Evolutionary conservation across 2,797 vertebrate genomes (phyloP).

Genomic region (Cephalopachus bancanus): DNA sequence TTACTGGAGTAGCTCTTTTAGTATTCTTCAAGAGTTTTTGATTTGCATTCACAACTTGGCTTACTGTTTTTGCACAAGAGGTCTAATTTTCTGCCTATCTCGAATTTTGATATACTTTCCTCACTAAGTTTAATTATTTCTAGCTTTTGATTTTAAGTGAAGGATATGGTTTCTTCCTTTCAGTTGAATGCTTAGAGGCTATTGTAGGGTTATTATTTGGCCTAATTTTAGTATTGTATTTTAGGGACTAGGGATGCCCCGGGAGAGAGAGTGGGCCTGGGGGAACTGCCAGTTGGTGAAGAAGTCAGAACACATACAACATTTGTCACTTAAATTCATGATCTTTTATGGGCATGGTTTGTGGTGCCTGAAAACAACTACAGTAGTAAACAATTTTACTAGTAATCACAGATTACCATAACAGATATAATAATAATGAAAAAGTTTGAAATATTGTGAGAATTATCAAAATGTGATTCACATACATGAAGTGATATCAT

Average conservation of each 20-base stretch:
- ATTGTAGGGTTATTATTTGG: not conserved
- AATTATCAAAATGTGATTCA: not conserved
- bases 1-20: not conserved
- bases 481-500: not conserved
- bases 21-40: not conserved
- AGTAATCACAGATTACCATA: not conserved
- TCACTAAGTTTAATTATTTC: not conserved
- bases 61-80: not conserved
- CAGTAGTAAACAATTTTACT: not conserved
- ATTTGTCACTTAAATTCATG: not conserved
- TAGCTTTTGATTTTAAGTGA: not conserved
- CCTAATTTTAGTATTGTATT: not conserved
- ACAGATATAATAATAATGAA: not conserved
- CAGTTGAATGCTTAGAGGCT: not conserved
- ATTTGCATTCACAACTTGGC: not conserved
- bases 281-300: not conserved
- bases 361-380: not conserved
- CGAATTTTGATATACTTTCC: not conserved
- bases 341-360: not conserved
- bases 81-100: not conserved
- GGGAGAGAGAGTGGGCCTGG: not conserved
- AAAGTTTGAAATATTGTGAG: not conserved
- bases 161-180: not conserved
- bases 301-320: not conserved
- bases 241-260: not conserved